Evolutionary conservation across 1,140 invertebrate species (phyloP).

Genomic region (Listronotus oregonensis): DNA sequence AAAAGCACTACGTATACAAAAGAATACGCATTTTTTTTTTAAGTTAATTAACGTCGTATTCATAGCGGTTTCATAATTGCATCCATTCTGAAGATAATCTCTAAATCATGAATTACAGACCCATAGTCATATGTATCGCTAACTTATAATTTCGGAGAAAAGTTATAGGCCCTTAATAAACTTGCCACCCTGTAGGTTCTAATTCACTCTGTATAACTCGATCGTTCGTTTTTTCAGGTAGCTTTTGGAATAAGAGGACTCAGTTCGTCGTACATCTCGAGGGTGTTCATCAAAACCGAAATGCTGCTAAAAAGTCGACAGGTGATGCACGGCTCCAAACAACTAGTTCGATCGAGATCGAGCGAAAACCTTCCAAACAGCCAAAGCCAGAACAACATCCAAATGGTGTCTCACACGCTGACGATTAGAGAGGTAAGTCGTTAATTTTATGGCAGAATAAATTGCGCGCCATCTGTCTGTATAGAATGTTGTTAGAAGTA

Average conservation of each 20-base stretch:
- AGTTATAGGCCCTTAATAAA: too few relatives aligned
- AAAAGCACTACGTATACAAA: too few relatives aligned
- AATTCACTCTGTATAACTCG: constrained; percentile 7
- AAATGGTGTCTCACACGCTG: constrained; percentile 90
- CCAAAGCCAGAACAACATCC: constrained; percentile 89
- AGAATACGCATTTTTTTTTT: too few relatives aligned
- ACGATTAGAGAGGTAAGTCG: constrained; percentile 83
- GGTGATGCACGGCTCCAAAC: constrained; percentile 68
- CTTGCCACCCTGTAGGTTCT: too few relatives aligned
- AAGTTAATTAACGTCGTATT: too few relatives aligned
- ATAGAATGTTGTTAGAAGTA: too few relatives aligned
- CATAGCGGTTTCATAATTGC: too few relatives aligned
- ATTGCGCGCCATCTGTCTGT: neutral
- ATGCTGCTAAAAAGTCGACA: constrained; percentile 85
- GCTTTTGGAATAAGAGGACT: constrained; percentile 91
- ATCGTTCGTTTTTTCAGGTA: constrained; percentile 54
- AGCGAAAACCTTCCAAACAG: constrained; percentile 87
- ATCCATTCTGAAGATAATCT: too few relatives aligned
- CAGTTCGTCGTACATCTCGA: constrained; percentile 88
- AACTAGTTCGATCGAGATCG: constrained; percentile 76
- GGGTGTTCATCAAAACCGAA: constrained; percentile 89
- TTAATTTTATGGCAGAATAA: too few relatives aligned
- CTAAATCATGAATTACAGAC: too few relatives aligned
- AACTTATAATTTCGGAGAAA: too few relatives aligned
- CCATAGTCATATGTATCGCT: too few relatives aligned